phyloP scores from a whole-genome alignment of 2,888 invertebrate genomes.

The Chalcis sispes region DNA sequence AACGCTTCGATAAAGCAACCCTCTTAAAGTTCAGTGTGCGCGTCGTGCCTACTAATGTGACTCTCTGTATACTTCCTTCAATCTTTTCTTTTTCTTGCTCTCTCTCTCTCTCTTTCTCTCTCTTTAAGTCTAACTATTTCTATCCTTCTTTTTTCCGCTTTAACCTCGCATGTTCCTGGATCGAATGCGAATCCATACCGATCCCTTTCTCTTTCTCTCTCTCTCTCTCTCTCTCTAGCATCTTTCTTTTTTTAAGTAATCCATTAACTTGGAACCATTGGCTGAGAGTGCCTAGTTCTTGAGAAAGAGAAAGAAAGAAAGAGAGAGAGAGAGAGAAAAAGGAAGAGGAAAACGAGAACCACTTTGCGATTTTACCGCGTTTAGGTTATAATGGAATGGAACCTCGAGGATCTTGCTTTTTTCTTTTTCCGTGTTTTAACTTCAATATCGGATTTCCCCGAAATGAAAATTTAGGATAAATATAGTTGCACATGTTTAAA shows the following conservation, averaged over 20 bases:
- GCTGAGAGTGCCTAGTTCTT: conserved; percentile 52
- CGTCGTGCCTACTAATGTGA: conserved; percentile 71
- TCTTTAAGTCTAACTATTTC: no score
- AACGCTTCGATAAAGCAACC: conserved; percentile 70
- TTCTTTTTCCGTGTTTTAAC: conserved; percentile 1
- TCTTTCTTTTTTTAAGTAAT: conserved; percentile 54
- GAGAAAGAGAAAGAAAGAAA: conserved; percentile 21
- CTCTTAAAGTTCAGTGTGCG: conserved; percentile 72
- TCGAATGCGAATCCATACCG: conserved; percentile 57
- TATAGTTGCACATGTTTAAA: no score
- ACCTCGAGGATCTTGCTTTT: conserved; percentile 49
- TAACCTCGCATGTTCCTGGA: conserved; percentile 53
- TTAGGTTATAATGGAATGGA: conserved; percentile 57
- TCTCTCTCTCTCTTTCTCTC: conserved; percentile 27
- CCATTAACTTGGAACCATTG: conserved; percentile 58
- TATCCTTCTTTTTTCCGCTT: conserved; percentile 24
- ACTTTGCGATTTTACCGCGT: conserved; percentile 52
- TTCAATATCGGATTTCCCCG: conserved; percentile 12
- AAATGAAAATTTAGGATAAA: conserved; percentile 1
- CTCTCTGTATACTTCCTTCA: conserved; percentile 25
- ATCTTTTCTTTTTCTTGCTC: not conserved
- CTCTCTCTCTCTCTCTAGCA: not conserved
- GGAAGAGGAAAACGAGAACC: conserved; percentile 46
- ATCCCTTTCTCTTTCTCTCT: conserved; percentile 35
- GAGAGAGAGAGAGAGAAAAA: conserved; percentile 37